Evolutionary conservation across 2,888 invertebrate species (phyloP).

Genomic region (Mechanitis messenoides): DNA sequence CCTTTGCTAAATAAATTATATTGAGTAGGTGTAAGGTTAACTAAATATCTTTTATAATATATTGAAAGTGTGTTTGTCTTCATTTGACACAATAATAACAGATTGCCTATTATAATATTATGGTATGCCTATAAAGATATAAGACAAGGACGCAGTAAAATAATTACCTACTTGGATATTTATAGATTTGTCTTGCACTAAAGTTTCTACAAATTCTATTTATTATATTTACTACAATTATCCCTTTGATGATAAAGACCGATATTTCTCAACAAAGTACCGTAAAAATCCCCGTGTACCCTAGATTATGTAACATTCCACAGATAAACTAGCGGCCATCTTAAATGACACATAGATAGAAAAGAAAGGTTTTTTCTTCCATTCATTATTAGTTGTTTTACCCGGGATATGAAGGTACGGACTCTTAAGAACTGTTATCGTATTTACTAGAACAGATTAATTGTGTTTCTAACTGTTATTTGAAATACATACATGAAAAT

Average conservation of each 20-base stretch:
- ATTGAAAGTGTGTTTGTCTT: too few species aligned
- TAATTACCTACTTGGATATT: too few species aligned
- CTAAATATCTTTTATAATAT: too few species aligned
- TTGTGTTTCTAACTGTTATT: slow-evolving; percentile 24
- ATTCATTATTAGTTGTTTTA: slow-evolving; percentile 33
- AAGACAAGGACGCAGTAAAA: too few species aligned
- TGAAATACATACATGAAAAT: slow-evolving; percentile 19
- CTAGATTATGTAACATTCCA: slow-evolving; percentile 40
- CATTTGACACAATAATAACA: too few species aligned
- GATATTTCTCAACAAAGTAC: slow-evolving; percentile 39
- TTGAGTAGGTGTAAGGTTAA: too few species aligned
- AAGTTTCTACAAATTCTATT: neutral
- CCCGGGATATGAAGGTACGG: slow-evolving; percentile 32
- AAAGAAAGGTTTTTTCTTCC: slow-evolving; percentile 35
- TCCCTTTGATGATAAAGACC: slow-evolving; percentile 13
- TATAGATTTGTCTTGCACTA: neutral
- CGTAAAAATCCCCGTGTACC: slow-evolving; percentile 39
- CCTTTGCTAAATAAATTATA: too few species aligned
- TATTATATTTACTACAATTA: slow-evolving; percentile 3
- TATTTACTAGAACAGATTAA: slow-evolving; percentile 22
- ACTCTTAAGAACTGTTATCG: slow-evolving; percentile 27
- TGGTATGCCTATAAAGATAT: too few species aligned
- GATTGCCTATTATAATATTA: too few species aligned
- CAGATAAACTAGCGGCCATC: slow-evolving; percentile 41
- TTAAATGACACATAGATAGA: slow-evolving; percentile 34